Conservation (phyloP, 2,113 vertebrate genomes). For the Pungitius pungitius region DNA sequence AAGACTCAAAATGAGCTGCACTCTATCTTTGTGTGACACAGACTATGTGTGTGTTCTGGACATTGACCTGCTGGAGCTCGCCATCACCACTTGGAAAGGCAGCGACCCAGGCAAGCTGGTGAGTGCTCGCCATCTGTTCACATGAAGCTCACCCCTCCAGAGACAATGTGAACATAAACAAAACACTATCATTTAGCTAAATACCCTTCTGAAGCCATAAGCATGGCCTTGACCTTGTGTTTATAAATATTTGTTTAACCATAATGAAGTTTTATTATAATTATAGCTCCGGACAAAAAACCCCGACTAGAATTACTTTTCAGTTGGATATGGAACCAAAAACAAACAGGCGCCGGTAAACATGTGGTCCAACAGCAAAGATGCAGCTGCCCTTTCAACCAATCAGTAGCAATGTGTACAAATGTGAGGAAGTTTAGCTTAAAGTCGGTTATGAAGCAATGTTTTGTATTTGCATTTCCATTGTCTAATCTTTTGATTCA, state of each 20-base stretch:
- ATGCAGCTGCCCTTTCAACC: constrained; percentile 4
- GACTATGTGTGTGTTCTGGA: constrained; percentile 92
- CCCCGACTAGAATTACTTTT: constrained; percentile 1
- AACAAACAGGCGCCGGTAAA: constrained; percentile 16
- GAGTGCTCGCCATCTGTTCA: constrained; percentile 50
- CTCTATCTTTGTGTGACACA: constrained; percentile 53
- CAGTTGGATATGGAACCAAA: constrained; percentile 25
- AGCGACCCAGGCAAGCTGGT: constrained; percentile 84
- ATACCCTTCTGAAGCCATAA: constrained; percentile 34
- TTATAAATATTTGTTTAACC: constrained; percentile 52
- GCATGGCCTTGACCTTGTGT: constrained; percentile 7
- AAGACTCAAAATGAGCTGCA: neutral
- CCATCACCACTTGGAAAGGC: constrained; percentile 94
- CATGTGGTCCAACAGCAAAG: neutral
- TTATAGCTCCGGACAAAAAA: constrained; percentile 20
- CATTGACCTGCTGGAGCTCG: constrained; percentile 89
- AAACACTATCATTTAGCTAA: constrained; percentile 36
- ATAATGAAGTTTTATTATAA: constrained; percentile 26
- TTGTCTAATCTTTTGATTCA: neutral
- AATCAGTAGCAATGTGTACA: constrained; percentile 7
- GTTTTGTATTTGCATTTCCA: neutral
- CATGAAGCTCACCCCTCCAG: neutral
- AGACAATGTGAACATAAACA: constrained; percentile 20
- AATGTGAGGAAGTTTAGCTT: constrained; percentile 4
- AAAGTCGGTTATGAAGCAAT: neutral